These are phyloP conservation scores for Brachionus rotundiformis DNA, from an alignment of 1,140 invertebrate species.

Conservation along the genomic window DNA sequence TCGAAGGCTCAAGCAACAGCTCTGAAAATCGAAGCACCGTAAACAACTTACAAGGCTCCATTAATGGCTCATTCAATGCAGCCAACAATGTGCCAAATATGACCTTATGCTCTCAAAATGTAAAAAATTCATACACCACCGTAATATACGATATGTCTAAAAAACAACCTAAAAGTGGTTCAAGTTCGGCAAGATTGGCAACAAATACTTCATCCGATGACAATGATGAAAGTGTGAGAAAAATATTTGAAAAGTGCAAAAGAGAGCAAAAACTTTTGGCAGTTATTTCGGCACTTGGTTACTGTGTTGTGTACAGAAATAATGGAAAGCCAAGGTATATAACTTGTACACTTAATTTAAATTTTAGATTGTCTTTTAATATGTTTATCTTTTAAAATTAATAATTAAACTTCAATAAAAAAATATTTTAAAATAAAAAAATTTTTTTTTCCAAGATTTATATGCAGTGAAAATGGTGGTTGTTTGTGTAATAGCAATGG, in stretches of 20 bases:
- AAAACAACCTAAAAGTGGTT: slow-evolving; percentile 7
- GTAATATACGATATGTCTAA: slow-evolving; percentile 15
- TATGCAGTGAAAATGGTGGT: slow-evolving; percentile 46
- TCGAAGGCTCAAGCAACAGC: neutral
- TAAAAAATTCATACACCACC: slow-evolving; percentile 14
- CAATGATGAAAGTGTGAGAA: neutral
- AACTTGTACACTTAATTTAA: neutral
- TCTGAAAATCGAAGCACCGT: neutral
- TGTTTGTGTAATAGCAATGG: slow-evolving; percentile 26
- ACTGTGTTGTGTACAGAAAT: slow-evolving; percentile 34
- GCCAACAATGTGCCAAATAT: neutral
- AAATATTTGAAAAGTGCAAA: slow-evolving; percentile 4
- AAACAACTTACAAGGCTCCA: neutral
- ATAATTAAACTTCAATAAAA: too few species aligned
- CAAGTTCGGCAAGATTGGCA: neutral
- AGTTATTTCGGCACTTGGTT: neutral
- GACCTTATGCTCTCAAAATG: neutral
- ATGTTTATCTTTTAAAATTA: too few species aligned
- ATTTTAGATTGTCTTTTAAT: too few species aligned
- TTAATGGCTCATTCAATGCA: neutral
- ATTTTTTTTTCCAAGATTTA: slow-evolving; percentile 12
- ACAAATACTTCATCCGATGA: neutral
- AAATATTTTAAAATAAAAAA: too few species aligned
- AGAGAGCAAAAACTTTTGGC: slow-evolving; percentile 1
- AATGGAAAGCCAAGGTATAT: slow-evolving; percentile 36